phyloP scores from a whole-genome alignment of 2,888 invertebrate species.

The Poecilus cupreus region DNA sequence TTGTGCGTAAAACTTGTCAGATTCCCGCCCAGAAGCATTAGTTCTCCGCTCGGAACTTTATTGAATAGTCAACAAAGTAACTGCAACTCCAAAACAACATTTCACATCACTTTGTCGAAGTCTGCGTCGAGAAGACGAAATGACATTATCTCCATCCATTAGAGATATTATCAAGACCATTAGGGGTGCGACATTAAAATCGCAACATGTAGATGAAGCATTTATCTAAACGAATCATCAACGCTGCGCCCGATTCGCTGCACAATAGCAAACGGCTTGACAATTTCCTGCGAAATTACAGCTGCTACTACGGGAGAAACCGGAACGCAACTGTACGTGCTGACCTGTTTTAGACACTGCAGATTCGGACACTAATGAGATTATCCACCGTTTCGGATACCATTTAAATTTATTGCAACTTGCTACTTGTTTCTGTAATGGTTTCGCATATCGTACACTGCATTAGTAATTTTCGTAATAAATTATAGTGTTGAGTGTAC shows the following conservation, averaged over 20 bases:
- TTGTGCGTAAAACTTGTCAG: background rate
- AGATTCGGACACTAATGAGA: background rate
- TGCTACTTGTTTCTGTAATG: background rate
- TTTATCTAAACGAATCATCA: conserved; percentile 46
- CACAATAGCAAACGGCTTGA: conserved; percentile 47
- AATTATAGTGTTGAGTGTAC: no score
- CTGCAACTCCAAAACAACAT: conserved; percentile 42
- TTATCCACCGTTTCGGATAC: background rate
- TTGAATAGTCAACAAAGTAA: conserved; percentile 38
- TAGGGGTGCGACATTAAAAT: conserved; percentile 44
- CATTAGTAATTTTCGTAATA: no score
- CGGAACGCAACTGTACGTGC: background rate
- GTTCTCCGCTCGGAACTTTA: background rate
- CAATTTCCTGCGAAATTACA: conserved; percentile 43
- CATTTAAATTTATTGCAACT: background rate
- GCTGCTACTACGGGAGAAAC: background rate
- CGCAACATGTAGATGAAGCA: conserved; percentile 49
- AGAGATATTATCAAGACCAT: conserved; percentile 43
- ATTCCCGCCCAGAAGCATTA: background rate
- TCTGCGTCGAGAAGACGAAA: conserved; percentile 1
- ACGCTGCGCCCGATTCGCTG: conserved; percentile 14
- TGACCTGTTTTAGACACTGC: background rate
- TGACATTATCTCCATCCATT: conserved; percentile 42
- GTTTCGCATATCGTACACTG: no score
- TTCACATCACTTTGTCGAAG: conserved; percentile 34